Evolutionary conservation across 2,888 invertebrate species (phyloP).

Genomic region (Elysia crispata): DNA sequence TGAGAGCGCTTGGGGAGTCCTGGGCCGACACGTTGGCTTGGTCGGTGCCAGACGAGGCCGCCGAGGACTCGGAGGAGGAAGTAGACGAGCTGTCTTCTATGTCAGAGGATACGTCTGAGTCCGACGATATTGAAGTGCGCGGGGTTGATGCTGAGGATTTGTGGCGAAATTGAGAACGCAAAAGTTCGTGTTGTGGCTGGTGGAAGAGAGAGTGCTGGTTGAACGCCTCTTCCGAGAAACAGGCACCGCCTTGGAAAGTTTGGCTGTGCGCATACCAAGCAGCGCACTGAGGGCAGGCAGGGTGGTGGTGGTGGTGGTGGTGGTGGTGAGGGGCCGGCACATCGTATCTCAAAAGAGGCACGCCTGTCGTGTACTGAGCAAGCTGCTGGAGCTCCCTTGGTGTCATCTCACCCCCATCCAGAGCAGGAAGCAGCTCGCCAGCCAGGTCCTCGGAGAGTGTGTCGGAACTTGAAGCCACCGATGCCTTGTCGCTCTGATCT

Average conservation of each 20-base stretch:
- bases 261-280: conserved; percentile 58
- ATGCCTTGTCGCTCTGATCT: conserved; percentile 64
- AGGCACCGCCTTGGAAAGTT: conserved; percentile 35
- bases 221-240: neutral
- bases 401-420: conserved; percentile 57
- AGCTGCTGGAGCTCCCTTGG: conserved; percentile 68
- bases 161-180: neutral
- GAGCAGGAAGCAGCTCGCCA: conserved; percentile 53
- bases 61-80: no score
- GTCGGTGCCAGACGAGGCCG: no score
- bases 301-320: conserved; percentile 51
- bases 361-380: conserved; percentile 71
- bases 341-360: conserved; percentile 71
- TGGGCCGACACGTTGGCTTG: no score
- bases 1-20: no score
- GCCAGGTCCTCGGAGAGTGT: conserved; percentile 67
- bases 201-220: neutral
- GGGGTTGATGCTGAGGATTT: conserved; percentile 3
- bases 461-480: conserved; percentile 68
- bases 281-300: conserved; percentile 69
- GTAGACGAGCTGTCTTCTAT: conserved; percentile 30
- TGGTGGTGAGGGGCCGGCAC: conserved; percentile 64
- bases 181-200: neutral
- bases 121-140: conserved; percentile 37
- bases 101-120: conserved; percentile 39